Evolutionary conservation across 2,113 vertebrate genomes (phyloP), one percentile per base, ranked within the genome.

Genomic region (Dicrurus megarhynchus): DNA sequence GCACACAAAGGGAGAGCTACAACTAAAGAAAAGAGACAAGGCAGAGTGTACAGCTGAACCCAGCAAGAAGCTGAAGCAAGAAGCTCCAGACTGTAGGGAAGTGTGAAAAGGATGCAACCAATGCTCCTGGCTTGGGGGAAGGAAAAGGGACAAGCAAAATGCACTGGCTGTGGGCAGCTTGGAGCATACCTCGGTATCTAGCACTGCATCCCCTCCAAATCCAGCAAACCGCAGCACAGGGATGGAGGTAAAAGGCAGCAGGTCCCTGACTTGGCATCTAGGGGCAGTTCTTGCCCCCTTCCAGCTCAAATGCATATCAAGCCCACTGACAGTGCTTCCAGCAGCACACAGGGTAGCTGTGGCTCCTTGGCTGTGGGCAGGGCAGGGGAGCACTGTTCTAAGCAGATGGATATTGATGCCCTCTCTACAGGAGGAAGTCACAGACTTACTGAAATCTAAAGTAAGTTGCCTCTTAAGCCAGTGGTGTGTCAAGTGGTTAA

Each of bases 31-130:
- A 67, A 24, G 30, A 46, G 50, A 56, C 4, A 10, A 47, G 41
- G 41, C 63, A 68, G n/a, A 81, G 37, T 30, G 11, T 47, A 57
- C 87, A 88, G 90, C 30, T 2, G 6, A 49, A 92, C 16, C 37
- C 44, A 97, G 96, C 94, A 96, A 91, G 95, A 92, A 70, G 91
- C 61, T 71, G 81, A 35, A 39, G 39, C 0, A 6, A 42, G 42
- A 42, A 67, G 35, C 35, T 82, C 71, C 10, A n/a, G 42, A 52
- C 35, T 3, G 1, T 4, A 26, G 33, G 52, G 33, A 75, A n/a
- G 56, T 3, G 3, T 18, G n/a, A 41, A 59, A 46, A 86, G 30
- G 76, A 70, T 37, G 32, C 39, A 88, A 32, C 75, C 65, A 65
- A 20, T 15, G 32, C 12, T 59, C 12, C 12, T 4, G 18, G 32